These are phyloP conservation scores for Apodemus speciosus DNA, from an alignment of 2,113 vertebrate genomes.

Conservation along the genomic window DNA sequence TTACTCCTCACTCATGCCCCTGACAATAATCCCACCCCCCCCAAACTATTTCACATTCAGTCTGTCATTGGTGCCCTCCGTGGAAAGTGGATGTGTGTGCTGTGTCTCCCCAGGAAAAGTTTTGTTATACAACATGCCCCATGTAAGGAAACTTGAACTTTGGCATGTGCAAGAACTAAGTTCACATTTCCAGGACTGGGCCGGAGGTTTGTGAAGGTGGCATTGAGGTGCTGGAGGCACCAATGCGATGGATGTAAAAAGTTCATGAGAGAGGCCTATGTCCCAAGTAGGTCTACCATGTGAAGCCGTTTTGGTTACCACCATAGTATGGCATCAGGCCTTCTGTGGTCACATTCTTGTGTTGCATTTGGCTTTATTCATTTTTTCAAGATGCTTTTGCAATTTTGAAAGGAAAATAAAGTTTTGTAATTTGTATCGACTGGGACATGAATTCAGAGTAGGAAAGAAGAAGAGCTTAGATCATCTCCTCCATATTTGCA, in stretches of 20 bases:
- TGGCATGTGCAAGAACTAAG: background rate
- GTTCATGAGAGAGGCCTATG: background rate
- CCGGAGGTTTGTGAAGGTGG: background rate
- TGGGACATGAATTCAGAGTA: background rate
- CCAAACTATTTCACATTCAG: background rate
- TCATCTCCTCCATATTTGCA: background rate
- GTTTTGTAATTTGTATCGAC: background rate
- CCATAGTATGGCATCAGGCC: background rate
- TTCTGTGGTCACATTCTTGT: background rate
- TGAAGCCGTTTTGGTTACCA: background rate
- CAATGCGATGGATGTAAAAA: background rate
- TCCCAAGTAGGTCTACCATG: background rate
- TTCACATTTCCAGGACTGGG: background rate
- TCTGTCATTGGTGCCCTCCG: background rate
- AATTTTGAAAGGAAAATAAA: slow-evolving; percentile 28
- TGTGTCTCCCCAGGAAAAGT: background rate
- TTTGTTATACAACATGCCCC: background rate
- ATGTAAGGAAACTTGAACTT: background rate
- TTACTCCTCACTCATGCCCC: background rate
- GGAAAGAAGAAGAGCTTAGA: slow-evolving; percentile 4
- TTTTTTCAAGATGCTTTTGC: background rate
- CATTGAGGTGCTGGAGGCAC: background rate
- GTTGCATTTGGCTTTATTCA: background rate
- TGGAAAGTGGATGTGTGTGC: too few species aligned
- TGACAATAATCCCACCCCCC: background rate